Evolutionary conservation across 2,888 invertebrate species (phyloP), one percentile per base, ranked within the genome.

Genomic region (Ophonus ardosiacus): DNA sequence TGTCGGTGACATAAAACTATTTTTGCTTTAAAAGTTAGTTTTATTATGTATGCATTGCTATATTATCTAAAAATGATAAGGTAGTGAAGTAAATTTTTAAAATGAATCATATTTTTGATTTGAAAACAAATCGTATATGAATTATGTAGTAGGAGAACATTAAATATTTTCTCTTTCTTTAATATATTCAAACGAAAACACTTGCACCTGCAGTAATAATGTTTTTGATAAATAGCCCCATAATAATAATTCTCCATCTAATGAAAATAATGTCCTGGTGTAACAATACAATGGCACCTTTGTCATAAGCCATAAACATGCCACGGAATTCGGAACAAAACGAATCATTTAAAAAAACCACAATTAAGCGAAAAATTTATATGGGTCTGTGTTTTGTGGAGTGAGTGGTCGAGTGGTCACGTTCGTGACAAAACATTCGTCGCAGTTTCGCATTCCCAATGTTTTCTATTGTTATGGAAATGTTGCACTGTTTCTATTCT

Each of bases 331-430:
- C 43, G 40, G 43, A 43, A 81, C 61, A 81, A 51, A 61, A 59
- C 80, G 76, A 59, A 65, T 81, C 65, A 24, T 81, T 81, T 81
- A 61, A 63, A 81, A 80, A 81, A 43, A 65, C 43, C 61, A 81
- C 81, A 81, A 81, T 81, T 81, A 65, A 81, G 38, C 81, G 81
- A 81, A 81, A 81, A 81, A 81, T 81, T 81, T 81, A 81, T 81
- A 65, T 81, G 61, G 65, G 38, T 15, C 13, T 81, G 65, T 65
- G 65, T 61, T 59, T 79, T 79, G 59, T 79, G 17, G 40, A n/a
- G 21, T 51, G 65, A 40, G 13, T 81, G 56, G 59, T 61, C 40
- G 61, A 61, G 15, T 59, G 38, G 43, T 61, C 63, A 81, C 43
- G 81, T 38, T 81, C 81, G 65, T 81, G 80, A 81, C 81, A 81